Evolutionary conservation across 2,888 invertebrate genomes (phyloP), one percentile per base, ranked within the genome.

Genomic region (Catotricha subobsoleta): DNA sequence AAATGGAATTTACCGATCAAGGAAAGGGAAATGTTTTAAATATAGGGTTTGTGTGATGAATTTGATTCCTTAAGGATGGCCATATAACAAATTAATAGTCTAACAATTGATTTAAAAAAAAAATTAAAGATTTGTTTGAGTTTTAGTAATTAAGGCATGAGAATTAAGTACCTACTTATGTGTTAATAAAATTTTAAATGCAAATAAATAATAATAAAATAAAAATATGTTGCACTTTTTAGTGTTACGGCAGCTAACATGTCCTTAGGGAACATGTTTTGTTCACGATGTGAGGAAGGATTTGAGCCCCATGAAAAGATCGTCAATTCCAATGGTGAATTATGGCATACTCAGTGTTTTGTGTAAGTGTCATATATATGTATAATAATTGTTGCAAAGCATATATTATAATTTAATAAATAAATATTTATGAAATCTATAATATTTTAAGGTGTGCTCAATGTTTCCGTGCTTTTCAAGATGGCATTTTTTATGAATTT

Each of bases 341-440:
- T 97, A 31, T 99, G 94, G 94, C 98, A 99, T 67, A 87, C 90
- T 5, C 86, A 91, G 54, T 98, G 98, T 62, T 98, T 99, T 72
- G 98, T 98, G 92, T 97, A 70, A 77, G 80, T 73, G 48, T 25
- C 15, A 34, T 39, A 27, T n/a, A 5, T 9, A 5, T 28, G 10
- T 8, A 28, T n/a, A 8, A 28, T 7, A 12, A 30, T 15, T 30
- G 30, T 10, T 30, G 8, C 25, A 25, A 25, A 25, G n/a, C n/a
- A n/a, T n/a, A n/a, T n/a, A n/a, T n/a, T n/a, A n/a, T 23, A 23
- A 23, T 23, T 23, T 23, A 23, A 7, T 7, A 23, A 23, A 23
- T 9, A 23, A 23, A 7, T 18, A 28, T 41, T 45, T 42, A 35
- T 29, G 33, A 3, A 16, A 2, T 2, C 16, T 43, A 48, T 45